Evolutionary conservation across 1,140 invertebrate species (phyloP).

Genomic region (Drosophila sproati): DNA sequence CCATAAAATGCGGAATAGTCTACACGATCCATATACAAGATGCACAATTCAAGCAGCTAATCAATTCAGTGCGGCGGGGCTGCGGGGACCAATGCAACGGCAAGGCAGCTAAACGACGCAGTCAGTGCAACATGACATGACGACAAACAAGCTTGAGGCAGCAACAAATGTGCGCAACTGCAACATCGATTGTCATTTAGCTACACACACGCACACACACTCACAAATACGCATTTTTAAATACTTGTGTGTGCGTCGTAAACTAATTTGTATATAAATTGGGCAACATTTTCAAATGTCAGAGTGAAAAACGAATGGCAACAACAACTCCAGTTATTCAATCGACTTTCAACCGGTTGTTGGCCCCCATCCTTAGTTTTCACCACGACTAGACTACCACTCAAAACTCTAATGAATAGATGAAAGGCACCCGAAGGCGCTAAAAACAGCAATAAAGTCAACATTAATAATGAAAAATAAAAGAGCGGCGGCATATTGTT

Average conservation of each 20-base stretch:
- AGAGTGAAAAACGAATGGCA: neutral
- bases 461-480: too few relatives aligned
- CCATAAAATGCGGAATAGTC: conserved; percentile 75
- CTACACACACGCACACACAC: neutral
- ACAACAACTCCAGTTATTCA: conserved; percentile 18
- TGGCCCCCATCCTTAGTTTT: conserved; percentile 18
- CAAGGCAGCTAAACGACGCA: neutral
- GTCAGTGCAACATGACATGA: conserved; percentile 27
- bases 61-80: conserved; percentile 60
- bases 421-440: neutral
- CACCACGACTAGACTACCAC: neutral
- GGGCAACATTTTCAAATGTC: conserved; percentile 5
- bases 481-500: too few relatives aligned
- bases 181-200: neutral
- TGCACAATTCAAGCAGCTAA: conserved; percentile 44
- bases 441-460: too few relatives aligned
- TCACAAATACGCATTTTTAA: neutral
- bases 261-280: conserved; percentile 15
- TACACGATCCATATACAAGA: conserved; percentile 64
- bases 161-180: conserved; percentile 21
- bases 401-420: neutral
- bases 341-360: conserved; percentile 20
- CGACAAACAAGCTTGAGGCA: conserved; percentile 29
- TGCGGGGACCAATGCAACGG: conserved; percentile 27
- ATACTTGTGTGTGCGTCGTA: neutral